Conservation (phyloP, 92 coral and sea anemone genomes). For the Pocillopora grandis region DNA sequence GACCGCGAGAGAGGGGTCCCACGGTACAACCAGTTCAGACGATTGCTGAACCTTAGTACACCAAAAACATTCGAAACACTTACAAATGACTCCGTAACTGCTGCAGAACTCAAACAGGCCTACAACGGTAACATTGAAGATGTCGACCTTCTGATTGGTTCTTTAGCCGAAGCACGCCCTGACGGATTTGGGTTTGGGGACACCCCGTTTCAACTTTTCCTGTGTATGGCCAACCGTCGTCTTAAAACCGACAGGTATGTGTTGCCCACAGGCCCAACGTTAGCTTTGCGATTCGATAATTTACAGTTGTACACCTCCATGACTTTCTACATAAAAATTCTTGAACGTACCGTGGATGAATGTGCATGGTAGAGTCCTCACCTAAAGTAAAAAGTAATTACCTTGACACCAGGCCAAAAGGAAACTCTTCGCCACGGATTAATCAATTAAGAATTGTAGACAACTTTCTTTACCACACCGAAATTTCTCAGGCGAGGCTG, state of each 20-base stretch:
- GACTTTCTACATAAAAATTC: too few relatives aligned
- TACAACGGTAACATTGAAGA: slow-evolving; percentile 69
- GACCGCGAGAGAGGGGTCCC: slow-evolving; percentile 90
- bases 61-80: slow-evolving; percentile 58
- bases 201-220: slow-evolving; percentile 77
- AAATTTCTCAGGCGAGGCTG: too few relatives aligned
- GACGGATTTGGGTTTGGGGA: slow-evolving; percentile 86
- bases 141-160: slow-evolving; percentile 80
- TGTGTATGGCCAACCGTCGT: slow-evolving; percentile 88
- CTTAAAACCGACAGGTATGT: slow-evolving; percentile 78
- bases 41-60: slow-evolving; percentile 49
- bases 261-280: background rate
- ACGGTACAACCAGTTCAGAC: slow-evolving; percentile 84
- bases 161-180: slow-evolving; percentile 77
- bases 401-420: too few relatives aligned
- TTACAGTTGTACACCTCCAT: too few relatives aligned
- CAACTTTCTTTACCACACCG: too few relatives aligned
- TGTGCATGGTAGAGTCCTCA: too few relatives aligned
- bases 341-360: too few relatives aligned
- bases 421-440: too few relatives aligned
- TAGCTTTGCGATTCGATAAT: too few relatives aligned
- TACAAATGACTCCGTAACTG: slow-evolving; percentile 58
- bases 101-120: slow-evolving; percentile 46
- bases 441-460: too few relatives aligned
- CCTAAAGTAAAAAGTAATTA: too few relatives aligned